These are phyloP conservation scores for Toxostoma redivivum DNA, from an alignment of 2,113 vertebrate species.

Conservation along the genomic window DNA sequence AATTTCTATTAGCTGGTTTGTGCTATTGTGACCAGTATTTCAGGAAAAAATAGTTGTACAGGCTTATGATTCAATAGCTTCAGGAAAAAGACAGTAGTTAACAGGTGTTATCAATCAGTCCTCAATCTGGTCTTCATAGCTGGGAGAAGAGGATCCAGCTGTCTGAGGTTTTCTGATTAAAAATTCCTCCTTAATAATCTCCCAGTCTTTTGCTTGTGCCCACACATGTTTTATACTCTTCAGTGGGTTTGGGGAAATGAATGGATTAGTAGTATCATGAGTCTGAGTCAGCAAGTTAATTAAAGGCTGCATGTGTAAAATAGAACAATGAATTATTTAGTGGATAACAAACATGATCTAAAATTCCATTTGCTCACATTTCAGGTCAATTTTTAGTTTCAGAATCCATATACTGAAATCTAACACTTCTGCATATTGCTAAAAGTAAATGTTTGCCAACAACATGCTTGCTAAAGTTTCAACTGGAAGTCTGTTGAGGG, in stretches of 20 bases:
- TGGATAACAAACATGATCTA: slow-evolving; percentile 75
- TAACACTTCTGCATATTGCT: slow-evolving; percentile 37
- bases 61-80: neutral
- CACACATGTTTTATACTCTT: slow-evolving; percentile 40
- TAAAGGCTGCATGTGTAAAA: slow-evolving; percentile 71
- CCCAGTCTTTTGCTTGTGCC: slow-evolving; percentile 34
- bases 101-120: slow-evolving; percentile 60
- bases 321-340: slow-evolving; percentile 77
- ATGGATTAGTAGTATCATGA: slow-evolving; percentile 66
- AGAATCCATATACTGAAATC: neutral
- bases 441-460: slow-evolving; percentile 24
- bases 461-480: slow-evolving; percentile 15
- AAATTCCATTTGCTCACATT: slow-evolving; percentile 72
- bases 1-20: neutral
- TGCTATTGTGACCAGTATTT: neutral
- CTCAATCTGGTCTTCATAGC: slow-evolving; percentile 10
- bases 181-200: slow-evolving; percentile 58
- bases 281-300: slow-evolving; percentile 72
- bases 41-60: neutral
- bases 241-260: slow-evolving; percentile 61
- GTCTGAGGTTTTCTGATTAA: slow-evolving; percentile 55
- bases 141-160: slow-evolving; percentile 52
- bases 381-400: slow-evolving; percentile 45
- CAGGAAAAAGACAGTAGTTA: slow-evolving; percentile 35
- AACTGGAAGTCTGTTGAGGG: neutral